These are phyloP conservation scores for Clarias batrachus DNA, from an alignment of 2,113 vertebrate genomes.

Conservation along the genomic window DNA sequence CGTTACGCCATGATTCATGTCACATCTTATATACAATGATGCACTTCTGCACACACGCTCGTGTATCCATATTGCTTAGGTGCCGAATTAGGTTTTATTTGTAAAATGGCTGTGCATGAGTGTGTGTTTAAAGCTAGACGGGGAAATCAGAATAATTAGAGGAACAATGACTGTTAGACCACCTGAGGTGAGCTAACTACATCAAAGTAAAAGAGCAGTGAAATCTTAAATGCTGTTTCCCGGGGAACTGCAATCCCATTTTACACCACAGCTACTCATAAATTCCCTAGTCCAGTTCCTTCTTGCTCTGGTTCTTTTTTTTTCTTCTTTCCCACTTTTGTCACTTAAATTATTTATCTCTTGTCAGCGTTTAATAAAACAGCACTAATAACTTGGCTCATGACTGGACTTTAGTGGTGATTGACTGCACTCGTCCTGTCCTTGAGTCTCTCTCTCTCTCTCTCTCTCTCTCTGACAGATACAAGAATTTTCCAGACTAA, in stretches of 20 bases:
- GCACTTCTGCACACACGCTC: neutral
- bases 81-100: neutral
- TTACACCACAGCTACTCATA: neutral
- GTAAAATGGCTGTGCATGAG: neutral
- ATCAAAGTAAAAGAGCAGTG: slow-evolving; percentile 13
- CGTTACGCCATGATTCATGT: slow-evolving; percentile 9
- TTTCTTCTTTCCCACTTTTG: neutral
- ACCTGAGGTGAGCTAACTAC: neutral
- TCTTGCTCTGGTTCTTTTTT: neutral
- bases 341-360: neutral
- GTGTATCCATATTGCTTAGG: neutral
- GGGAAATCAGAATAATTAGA: neutral
- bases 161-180: neutral
- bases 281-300: neutral
- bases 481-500: neutral
- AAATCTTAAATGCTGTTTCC: neutral
- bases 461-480: neutral
- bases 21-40: neutral
- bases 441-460: neutral
- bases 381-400: neutral
- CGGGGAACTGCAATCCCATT: neutral
- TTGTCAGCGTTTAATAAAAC: slow-evolving; percentile 7
- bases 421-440: neutral
- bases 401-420: slow-evolving; percentile 14
- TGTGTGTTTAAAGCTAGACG: neutral